Conservation (phyloP, 2,888 invertebrate species). For the Linyphia triangularis region DNA sequence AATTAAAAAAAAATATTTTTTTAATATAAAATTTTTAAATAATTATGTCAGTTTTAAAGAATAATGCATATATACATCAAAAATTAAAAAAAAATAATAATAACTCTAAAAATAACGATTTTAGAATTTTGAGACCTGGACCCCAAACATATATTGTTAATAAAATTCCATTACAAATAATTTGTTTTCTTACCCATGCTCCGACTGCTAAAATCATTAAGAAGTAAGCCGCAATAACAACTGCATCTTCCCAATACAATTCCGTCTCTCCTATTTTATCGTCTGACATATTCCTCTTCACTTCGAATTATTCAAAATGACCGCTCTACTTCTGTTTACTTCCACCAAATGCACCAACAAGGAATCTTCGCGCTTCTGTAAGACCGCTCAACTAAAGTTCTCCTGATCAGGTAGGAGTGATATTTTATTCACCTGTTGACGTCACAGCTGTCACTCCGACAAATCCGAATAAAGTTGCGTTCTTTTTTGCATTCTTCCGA, state of each 20-base stretch:
- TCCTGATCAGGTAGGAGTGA: not conserved
- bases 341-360: not conserved
- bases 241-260: conserved; percentile 77
- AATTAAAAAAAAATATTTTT: too few relatives aligned
- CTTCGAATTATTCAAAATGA: not conserved
- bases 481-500: not conserved
- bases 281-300: conserved; percentile 6
- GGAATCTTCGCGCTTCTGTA: not conserved
- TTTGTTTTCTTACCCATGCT: conserved; percentile 78
- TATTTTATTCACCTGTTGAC: not conserved
- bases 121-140: too few relatives aligned
- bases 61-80: too few relatives aligned
- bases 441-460: not conserved
- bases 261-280: conserved; percentile 68
- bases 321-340: not conserved
- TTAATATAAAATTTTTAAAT: too few relatives aligned
- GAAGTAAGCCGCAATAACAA: conserved; percentile 79
- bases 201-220: conserved; percentile 78
- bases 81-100: too few relatives aligned
- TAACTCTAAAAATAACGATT: too few relatives aligned
- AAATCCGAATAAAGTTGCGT: conserved; percentile 2
- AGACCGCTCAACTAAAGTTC: not conserved
- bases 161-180: too few relatives aligned
- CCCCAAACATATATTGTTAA: too few relatives aligned
- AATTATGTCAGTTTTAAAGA: too few relatives aligned